phyloP scores from a whole-genome alignment of 1,140 invertebrate genomes.

The Drosophila grimshawi region DNA sequence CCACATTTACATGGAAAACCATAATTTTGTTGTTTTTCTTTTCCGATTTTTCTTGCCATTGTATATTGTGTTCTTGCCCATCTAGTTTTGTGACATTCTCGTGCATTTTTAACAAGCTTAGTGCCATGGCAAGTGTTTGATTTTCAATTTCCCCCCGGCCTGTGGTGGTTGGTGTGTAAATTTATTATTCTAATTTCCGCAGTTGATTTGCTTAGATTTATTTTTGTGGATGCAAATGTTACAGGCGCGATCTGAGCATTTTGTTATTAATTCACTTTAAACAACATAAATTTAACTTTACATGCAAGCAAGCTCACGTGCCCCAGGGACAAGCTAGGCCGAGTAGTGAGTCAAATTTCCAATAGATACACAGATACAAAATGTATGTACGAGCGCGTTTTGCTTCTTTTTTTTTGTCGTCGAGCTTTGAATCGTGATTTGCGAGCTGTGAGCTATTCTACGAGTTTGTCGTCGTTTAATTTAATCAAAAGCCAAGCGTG shows the following conservation, averaged over 20 bases:
- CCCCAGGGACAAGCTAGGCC: conserved; percentile 36
- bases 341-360: conserved; percentile 44
- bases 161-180: conserved; percentile 31
- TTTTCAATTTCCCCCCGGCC: conserved; percentile 17
- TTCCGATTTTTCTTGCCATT: conserved; percentile 9
- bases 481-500: conserved; percentile 66
- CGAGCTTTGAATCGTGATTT: conserved; percentile 7
- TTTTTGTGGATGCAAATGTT: conserved; percentile 49
- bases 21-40: conserved; percentile 68
- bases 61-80: conserved; percentile 29
- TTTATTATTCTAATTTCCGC: conserved; percentile 77
- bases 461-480: conserved; percentile 54
- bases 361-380: conserved; percentile 62
- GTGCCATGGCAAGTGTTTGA: conserved; percentile 52
- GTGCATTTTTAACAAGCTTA: conserved; percentile 63
- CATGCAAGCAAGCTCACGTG: conserved; percentile 69
- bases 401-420: background rate
- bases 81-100: conserved; percentile 47
- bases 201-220: conserved; percentile 65
- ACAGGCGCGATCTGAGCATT: conserved; percentile 40
- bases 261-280: conserved; percentile 82
- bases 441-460: conserved; percentile 15
- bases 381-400: conserved; percentile 42
- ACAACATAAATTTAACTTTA: conserved; percentile 80
- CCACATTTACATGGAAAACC: conserved; percentile 70